Evolutionary conservation across 2,797 vertebrate species (phyloP).

Genomic region (Scyliorhinus canicula): DNA sequence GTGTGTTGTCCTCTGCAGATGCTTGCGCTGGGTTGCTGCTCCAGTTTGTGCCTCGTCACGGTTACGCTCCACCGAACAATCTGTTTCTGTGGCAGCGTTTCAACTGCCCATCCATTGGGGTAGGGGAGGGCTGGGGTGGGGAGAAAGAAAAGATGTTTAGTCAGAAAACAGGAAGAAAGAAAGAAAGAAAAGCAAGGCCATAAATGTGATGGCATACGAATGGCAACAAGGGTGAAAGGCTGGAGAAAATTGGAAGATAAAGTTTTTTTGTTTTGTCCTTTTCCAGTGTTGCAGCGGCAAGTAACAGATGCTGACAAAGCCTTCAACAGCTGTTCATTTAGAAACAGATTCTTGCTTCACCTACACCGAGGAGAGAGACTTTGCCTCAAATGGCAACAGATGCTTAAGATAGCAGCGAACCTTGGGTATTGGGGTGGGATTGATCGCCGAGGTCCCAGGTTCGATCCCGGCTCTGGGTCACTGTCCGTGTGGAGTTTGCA

Average conservation of each 20-base stretch:
- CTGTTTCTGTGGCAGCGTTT: constrained; percentile 12
- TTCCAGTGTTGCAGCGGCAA: background rate
- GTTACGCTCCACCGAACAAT: background rate
- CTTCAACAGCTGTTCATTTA: background rate
- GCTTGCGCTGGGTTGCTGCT: background rate
- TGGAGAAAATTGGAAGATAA: too few relatives aligned
- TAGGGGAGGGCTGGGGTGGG: background rate
- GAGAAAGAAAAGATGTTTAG: background rate
- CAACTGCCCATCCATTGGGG: background rate
- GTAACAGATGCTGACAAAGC: background rate
- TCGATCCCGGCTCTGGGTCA: too few relatives aligned
- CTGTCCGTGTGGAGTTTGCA: too few relatives aligned
- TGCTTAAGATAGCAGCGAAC: background rate
- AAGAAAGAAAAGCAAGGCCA: background rate
- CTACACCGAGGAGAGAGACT: background rate
- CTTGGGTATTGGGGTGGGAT: background rate
- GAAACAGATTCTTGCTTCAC: background rate
- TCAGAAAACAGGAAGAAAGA: background rate
- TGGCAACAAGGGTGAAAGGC: background rate
- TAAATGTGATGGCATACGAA: background rate
- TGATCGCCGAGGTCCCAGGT: too few relatives aligned
- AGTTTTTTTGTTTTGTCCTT: background rate
- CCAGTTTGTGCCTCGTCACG: background rate
- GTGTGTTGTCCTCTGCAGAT: background rate
- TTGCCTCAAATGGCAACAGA: background rate